Evolutionary conservation across 2,797 vertebrate genomes (phyloP), one percentile per base, ranked within the genome.

Genomic region (Spea hammondii): DNA sequence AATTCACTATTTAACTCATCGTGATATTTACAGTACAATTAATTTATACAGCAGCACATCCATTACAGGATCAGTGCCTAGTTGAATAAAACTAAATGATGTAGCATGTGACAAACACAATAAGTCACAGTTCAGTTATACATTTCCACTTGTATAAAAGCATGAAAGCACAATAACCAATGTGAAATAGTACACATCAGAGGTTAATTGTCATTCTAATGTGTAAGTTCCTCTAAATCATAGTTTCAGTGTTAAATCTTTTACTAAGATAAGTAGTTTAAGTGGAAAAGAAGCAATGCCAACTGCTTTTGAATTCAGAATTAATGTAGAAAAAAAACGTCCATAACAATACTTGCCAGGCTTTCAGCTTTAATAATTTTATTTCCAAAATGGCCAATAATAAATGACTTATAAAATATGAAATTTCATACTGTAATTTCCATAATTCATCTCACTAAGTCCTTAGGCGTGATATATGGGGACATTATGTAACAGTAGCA

Each of bases 361-460:
- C 79, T 77, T 76, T 53, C 48, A 73, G 64, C 66, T 64, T 8
- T 71, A 72, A 80, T 80, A 5, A 73, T 60, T 76, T 76, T 69
- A 62, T 62, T 49, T 81, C 65, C 51, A 77, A 81, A 72, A 77
- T 73, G 45, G 54, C 51, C 68, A 81, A 50, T 73, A 64, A 77
- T 73, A 77, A 81, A 81, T 77, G 74, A 72, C 70, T 80, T 80
- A 76, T 80, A 76, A 76, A 80, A 76, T 72, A 72, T 68, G 69
- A 76, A 80, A 81, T 81, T 72, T 76, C 73, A 80, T 72, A 76
- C 68, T 80, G 74, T 76, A 72, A 80, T 80, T 77, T 81, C 67
- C 64, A 81, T 77, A 77, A 81, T 81, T 81, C 74, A 72, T 81
- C 69, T 77, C 48, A 62, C 60, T 68, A 64, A 68, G 70, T 76